Percentiles rank a stretch among this genome's conserved stretches.
Conservation (phyloP, 2,888 invertebrate genomes). For the Agrilus biguttatus region DNA sequence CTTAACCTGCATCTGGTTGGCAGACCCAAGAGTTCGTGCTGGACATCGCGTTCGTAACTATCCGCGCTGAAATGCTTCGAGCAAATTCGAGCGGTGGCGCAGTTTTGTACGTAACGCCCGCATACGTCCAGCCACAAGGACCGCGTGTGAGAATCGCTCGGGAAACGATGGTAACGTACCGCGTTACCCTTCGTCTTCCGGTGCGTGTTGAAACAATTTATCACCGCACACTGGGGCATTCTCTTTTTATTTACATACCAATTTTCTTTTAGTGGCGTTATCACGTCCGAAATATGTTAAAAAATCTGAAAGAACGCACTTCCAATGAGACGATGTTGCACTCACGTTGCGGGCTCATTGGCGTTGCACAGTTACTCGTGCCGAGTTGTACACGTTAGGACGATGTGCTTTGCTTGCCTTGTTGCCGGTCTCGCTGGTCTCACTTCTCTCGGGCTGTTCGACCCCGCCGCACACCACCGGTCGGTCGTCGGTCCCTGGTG, state of each 20-base stretch:
- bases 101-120: constrained; percentile 37
- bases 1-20: constrained; percentile 37
- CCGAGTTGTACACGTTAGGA: neutral
- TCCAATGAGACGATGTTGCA: too few species aligned
- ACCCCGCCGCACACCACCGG: neutral
- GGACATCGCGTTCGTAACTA: constrained; percentile 40
- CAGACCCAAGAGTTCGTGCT: constrained; percentile 38
- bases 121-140: constrained; percentile 38
- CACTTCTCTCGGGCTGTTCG: neutral
- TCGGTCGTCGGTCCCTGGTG: neutral
- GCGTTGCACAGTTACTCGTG: constrained; percentile 1
- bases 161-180: constrained; percentile 43
- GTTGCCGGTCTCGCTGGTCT: neutral
- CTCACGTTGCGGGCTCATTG: too few species aligned
- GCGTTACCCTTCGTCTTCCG: constrained; percentile 39
- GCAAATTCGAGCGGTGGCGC: constrained; percentile 40
- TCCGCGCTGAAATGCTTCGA: constrained; percentile 37
- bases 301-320: too few species aligned
- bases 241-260: neutral
- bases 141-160: constrained; percentile 37
- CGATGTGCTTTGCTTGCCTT: too few species aligned
- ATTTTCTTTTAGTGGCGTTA: neutral
- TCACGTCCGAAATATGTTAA: too few species aligned
- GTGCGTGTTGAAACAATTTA: constrained; percentile 41
- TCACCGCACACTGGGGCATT: constrained; percentile 45